A percentile compares a stretch with the other conserved stretches of the same genome.
Conservation (phyloP, 2,888 invertebrate genomes). For the Acleris holmiana region DNA sequence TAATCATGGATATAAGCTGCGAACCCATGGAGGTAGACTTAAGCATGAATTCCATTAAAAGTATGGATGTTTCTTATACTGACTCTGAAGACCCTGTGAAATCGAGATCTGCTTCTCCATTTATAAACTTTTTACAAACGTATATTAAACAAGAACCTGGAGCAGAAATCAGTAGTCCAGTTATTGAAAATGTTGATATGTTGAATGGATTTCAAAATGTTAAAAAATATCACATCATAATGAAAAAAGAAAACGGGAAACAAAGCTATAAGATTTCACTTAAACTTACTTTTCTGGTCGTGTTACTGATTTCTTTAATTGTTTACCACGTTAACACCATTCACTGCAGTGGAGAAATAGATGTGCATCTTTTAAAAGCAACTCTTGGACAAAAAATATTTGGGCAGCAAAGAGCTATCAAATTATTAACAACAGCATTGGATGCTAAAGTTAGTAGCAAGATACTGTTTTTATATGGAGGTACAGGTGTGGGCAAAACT, state of each 20-base stretch:
- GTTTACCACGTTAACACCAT: conserved; percentile 52
- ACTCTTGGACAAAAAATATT: conserved; percentile 56
- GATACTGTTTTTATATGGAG: conserved; percentile 70
- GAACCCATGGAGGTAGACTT: conserved; percentile 78
- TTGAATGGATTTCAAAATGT: conserved; percentile 32
- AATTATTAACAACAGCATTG: conserved; percentile 57
- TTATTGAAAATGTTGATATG: conserved; percentile 11
- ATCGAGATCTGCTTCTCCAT: conserved; percentile 18
- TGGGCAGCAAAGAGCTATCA: conserved; percentile 65
- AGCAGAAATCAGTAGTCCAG: conserved; percentile 5
- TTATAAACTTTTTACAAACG: conserved; percentile 5
- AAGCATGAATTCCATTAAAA: conserved; percentile 61
- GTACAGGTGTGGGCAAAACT: conserved; percentile 78
- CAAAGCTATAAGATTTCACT: conserved; percentile 40
- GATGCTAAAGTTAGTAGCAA: conserved; percentile 52
- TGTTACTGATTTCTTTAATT: conserved; percentile 51
- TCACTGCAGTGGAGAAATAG: conserved; percentile 58
- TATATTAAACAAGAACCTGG: conserved; percentile 23
- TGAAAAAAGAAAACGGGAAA: conserved; percentile 44
- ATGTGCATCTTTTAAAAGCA: conserved; percentile 48
- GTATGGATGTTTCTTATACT: conserved; percentile 64
- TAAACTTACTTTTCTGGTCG: conserved; percentile 42
- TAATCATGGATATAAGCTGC: conserved; percentile 50
- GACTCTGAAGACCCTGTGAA: conserved; percentile 40
- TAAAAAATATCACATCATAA: conserved; percentile 56